phyloP scores from a whole-genome alignment of 1,140 invertebrate genomes.

The Psix sp. region DNA sequence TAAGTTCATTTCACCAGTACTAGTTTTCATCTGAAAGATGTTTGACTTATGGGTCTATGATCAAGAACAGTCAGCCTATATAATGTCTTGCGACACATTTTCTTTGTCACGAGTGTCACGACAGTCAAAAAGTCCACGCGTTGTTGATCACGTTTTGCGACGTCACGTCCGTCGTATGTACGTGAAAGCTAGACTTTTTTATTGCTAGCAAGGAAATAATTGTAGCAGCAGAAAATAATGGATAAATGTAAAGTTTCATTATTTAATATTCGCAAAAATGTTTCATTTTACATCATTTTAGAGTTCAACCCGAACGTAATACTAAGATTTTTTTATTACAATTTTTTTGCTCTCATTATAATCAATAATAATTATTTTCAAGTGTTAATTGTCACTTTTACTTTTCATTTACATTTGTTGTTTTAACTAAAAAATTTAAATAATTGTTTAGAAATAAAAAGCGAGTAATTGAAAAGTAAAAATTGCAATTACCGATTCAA shows the following conservation, averaged over 20 bases:
- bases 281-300: too few relatives aligned
- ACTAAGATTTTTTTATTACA: too few relatives aligned
- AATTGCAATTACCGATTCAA: too few relatives aligned
- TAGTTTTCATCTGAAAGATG: constrained; percentile 5
- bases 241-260: not conserved
- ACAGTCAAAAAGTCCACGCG: constrained; percentile 34
- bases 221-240: not conserved
- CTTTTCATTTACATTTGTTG: too few relatives aligned
- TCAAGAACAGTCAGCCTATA: constrained; percentile 23
- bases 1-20: not conserved
- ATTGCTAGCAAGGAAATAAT: not conserved
- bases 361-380: too few relatives aligned
- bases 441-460: too few relatives aligned
- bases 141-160: constrained; percentile 40
- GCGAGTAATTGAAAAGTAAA: too few relatives aligned
- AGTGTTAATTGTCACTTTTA: too few relatives aligned
- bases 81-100: constrained; percentile 45
- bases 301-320: too few relatives aligned
- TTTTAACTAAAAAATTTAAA: too few relatives aligned
- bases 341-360: too few relatives aligned
- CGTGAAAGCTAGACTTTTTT: constrained; percentile 27
- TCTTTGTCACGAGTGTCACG: constrained; percentile 46
- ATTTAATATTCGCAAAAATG: too few relatives aligned
- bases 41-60: constrained; percentile 26
- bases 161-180: constrained; percentile 35